A percentile compares a stretch with the other conserved stretches of the same genome.
Evolutionary conservation across 2,113 vertebrate genomes (phyloP).

Genomic region (Neodontobutis hainanensis): DNA sequence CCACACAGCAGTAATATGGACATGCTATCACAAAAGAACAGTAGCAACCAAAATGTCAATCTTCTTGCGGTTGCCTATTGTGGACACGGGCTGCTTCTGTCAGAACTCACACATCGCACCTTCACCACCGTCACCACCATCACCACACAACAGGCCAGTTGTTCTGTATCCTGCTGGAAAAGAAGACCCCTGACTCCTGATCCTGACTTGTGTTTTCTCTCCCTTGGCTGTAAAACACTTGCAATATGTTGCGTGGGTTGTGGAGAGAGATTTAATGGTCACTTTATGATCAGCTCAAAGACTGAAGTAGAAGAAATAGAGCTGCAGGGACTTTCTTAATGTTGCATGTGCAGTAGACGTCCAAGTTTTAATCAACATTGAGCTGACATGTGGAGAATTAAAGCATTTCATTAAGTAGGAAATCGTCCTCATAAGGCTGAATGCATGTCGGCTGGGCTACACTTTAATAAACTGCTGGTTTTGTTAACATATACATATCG

Average conservation of each 20-base stretch:
- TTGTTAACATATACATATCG: neutral
- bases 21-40: conserved; percentile 1
- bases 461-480: conserved; percentile 62
- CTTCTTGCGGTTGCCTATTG: neutral
- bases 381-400: conserved; percentile 61
- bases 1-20: neutral
- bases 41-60: conserved; percentile 1
- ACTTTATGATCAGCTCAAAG: conserved; percentile 43
- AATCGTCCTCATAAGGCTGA: conserved; percentile 47
- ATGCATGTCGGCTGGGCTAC: conserved; percentile 38
- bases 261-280: conserved; percentile 33
- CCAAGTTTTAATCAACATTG: conserved; percentile 51
- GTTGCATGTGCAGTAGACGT: conserved; percentile 25
- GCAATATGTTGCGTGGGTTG: conserved; percentile 43
- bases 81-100: conserved; percentile 31
- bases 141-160: conserved; percentile 33
- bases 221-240: conserved; percentile 33
- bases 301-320: conserved; percentile 12
- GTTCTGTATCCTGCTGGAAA: conserved; percentile 7
- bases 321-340: conserved; percentile 17
- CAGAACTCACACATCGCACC: conserved; percentile 26
- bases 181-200: neutral
- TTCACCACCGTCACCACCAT: conserved; percentile 19
- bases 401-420: conserved; percentile 44
- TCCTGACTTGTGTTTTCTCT: conserved; percentile 16